Conservation (phyloP, 2,113 vertebrate genomes). For the Hemiscyllium ocellatum region DNA sequence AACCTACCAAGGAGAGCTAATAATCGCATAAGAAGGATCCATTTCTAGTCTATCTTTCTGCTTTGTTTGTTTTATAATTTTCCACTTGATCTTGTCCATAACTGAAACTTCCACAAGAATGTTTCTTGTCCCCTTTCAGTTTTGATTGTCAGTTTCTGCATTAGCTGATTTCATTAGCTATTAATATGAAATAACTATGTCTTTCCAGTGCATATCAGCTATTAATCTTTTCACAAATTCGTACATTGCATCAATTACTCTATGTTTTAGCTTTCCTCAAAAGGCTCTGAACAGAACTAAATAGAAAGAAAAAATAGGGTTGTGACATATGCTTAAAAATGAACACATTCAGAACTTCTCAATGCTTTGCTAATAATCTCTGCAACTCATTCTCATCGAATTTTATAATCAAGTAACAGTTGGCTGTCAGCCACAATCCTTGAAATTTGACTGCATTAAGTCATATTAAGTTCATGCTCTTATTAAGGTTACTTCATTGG, state of each 20-base stretch:
- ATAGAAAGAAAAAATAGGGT: background rate
- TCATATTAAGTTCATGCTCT: background rate
- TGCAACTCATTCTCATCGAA: background rate
- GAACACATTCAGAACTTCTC: background rate
- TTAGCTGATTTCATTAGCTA: too few species aligned
- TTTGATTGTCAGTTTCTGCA: too few species aligned
- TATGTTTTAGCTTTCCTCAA: background rate
- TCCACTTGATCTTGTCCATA: too few species aligned
- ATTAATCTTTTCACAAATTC: background rate
- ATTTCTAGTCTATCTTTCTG: too few species aligned
- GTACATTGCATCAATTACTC: background rate
- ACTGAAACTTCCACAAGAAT: too few species aligned
- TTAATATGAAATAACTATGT: too few species aligned
- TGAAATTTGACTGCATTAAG: constrained; percentile 21
- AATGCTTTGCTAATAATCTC: background rate
- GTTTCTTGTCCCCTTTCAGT: too few species aligned
- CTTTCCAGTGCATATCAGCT: background rate
- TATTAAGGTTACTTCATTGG: constrained; percentile 1
- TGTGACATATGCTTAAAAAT: background rate
- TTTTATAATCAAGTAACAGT: constrained; percentile 8
- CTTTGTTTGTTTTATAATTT: too few species aligned
- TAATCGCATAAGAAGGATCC: too few species aligned
- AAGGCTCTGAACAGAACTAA: background rate
- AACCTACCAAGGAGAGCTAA: too few species aligned
- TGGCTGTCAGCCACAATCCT: background rate